Percentiles rank a stretch among this genome's conserved stretches.
phyloP scores from a whole-genome alignment of 2,113 vertebrate genomes.

The Lethenteron reissneri region DNA sequence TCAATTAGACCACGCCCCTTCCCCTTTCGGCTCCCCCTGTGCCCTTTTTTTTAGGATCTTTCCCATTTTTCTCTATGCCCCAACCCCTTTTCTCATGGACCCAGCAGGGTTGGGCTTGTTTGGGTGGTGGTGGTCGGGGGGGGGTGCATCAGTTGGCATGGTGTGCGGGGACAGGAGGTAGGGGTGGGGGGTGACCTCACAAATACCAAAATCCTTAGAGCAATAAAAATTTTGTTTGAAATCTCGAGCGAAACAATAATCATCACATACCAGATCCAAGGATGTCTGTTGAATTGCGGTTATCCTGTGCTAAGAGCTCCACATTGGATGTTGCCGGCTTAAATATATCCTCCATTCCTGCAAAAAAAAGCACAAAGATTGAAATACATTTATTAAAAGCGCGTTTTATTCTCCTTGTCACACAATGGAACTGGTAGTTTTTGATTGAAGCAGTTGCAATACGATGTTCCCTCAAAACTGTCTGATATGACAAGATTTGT shows the following conservation, averaged over 20 bases:
- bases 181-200: not conserved
- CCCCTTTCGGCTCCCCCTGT: too few species aligned
- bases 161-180: not conserved
- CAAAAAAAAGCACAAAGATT: too few species aligned
- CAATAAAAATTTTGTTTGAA: not conserved
- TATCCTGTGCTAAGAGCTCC: slow-evolving; percentile 64
- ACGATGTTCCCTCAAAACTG: too few species aligned
- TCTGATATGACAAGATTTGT: too few species aligned
- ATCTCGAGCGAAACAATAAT: not conserved
- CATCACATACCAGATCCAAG: slow-evolving; percentile 73
- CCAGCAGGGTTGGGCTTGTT: not conserved
- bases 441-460: too few species aligned
- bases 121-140: not conserved
- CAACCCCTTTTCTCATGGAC: too few species aligned
- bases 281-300: slow-evolving; percentile 81
- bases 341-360: slow-evolving; percentile 88
- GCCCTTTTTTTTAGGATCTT: too few species aligned
- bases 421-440: too few species aligned
- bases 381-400: too few species aligned
- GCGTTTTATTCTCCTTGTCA: too few species aligned
- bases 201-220: not conserved
- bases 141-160: not conserved
- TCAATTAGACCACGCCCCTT: too few species aligned
- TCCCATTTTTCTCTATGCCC: too few species aligned
- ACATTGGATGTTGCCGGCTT: slow-evolving; percentile 82